Evolutionary conservation across 2,113 vertebrate species (phyloP).

Genomic region (Heteronetta atricapilla): DNA sequence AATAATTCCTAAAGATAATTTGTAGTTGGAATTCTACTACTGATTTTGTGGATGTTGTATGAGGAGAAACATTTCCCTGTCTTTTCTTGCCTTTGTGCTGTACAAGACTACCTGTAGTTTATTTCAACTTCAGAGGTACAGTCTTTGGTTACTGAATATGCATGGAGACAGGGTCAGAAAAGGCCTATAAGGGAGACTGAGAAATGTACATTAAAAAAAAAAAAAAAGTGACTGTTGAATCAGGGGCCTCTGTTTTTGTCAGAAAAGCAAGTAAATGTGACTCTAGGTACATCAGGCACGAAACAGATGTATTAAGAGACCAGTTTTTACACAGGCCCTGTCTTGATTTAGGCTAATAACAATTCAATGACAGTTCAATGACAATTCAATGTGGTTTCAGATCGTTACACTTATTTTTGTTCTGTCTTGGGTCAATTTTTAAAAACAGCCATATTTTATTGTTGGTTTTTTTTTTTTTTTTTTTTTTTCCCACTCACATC

Average conservation of each 20-base stretch:
- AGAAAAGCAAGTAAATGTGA: not conserved
- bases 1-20: not conserved
- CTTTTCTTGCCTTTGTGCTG: not conserved
- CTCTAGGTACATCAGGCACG: not conserved
- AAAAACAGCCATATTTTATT: not conserved
- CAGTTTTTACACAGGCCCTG: not conserved
- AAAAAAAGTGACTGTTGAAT: not conserved
- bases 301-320: not conserved
- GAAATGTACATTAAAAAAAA: not conserved
- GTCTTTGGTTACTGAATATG: not conserved
- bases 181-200: not conserved
- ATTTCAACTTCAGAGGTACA: accelerated
- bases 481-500: not conserved
- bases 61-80: not conserved
- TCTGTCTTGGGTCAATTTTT: not conserved
- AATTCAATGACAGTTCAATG: too few relatives aligned
- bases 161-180: not conserved
- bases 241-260: not conserved
- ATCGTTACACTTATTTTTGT: not conserved
- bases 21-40: not conserved
- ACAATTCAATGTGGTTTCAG: not conserved
- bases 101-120: not conserved
- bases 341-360: not conserved
- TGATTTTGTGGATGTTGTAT: not conserved
- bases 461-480: too few relatives aligned